Evolutionary conservation across 2,797 vertebrate genomes (phyloP), one percentile per base, ranked within the genome.

Genomic region (Pantherophis vulpinus): DNA sequence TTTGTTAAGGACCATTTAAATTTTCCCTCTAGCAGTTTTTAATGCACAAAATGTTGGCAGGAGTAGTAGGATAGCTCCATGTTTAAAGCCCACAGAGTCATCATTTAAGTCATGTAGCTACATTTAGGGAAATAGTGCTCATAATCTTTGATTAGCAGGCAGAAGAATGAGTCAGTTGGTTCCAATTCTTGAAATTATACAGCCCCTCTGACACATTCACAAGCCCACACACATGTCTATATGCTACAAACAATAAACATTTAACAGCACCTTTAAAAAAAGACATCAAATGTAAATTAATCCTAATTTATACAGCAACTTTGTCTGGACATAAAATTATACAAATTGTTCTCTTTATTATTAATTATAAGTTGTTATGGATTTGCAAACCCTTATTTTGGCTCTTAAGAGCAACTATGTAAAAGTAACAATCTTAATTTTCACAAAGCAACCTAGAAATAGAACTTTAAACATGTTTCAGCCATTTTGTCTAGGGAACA

Each of bases 131-230:
- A 96, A 93, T 86, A 90, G 88, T 59, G 2, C 93, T 94, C 16
- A 51, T 74, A 93, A 94, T 63, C 56, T 96, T 95, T 96, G 88
- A 89, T 95, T 96, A 93, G 90, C 51, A 87, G 79, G 88, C 74
- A 94, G 70, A 93, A 90, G 91, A 16, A 90, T 93, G 91, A 91
- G 92, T 95, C 90, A 95, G 32, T 87, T 59, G 66, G 95, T 95
- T 96, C 51, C 79, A 95, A 14, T 51, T 96, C 91, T 93, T 94
- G 89, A 96, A 97, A 95, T 79, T 94, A 14, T 87, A 91, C 55
- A 94, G 56, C 27, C 58, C 89, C 91, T 95, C 88, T 42, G 83
- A 96, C 59, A 94, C 42, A 92, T 18, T 89, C 92, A 92, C 93
- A 95, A 74, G 96, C 61, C 93, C 51, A 92, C 27, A 90, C 93